Percentiles rank a stretch among this genome's conserved stretches.
These are phyloP conservation scores for Oophaga pumilio DNA, from an alignment of 2,113 vertebrate species.

Conservation along the genomic window DNA sequence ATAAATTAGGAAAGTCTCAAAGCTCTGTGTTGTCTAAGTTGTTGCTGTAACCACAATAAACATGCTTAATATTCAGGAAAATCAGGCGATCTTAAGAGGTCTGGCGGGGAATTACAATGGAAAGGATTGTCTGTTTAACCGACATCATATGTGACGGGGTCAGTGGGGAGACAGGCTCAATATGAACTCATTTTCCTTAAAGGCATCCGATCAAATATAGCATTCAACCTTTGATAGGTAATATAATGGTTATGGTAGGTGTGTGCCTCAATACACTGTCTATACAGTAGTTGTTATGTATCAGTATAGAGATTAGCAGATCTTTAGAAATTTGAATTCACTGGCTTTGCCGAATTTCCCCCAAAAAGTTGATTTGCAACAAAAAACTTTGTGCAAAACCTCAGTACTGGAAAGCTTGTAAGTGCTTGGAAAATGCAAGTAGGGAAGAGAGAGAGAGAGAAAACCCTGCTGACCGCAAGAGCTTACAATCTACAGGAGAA, in stretches of 20 bases:
- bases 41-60: slow-evolving; percentile 32
- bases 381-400: not conserved
- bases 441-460: too few relatives aligned
- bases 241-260: not conserved
- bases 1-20: slow-evolving; percentile 31
- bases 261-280: not conserved
- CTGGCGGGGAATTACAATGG: not conserved
- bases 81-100: slow-evolving; percentile 9
- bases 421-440: too few relatives aligned
- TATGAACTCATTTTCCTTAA: slow-evolving; percentile 2
- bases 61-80: slow-evolving; percentile 40
- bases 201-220: not conserved
- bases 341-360: too few relatives aligned
- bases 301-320: not conserved
- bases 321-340: too few relatives aligned
- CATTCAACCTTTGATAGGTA: not conserved
- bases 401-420: too few relatives aligned
- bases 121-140: slow-evolving; percentile 3
- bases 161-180: not conserved
- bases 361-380: too few relatives aligned
- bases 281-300: not conserved
- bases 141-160: not conserved
- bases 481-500: too few relatives aligned
- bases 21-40: slow-evolving; percentile 30
- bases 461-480: too few relatives aligned